Base-by-base conservation (phyloP, 2,113 vertebrate species). In the Cnemophilus loriae region DNA sequence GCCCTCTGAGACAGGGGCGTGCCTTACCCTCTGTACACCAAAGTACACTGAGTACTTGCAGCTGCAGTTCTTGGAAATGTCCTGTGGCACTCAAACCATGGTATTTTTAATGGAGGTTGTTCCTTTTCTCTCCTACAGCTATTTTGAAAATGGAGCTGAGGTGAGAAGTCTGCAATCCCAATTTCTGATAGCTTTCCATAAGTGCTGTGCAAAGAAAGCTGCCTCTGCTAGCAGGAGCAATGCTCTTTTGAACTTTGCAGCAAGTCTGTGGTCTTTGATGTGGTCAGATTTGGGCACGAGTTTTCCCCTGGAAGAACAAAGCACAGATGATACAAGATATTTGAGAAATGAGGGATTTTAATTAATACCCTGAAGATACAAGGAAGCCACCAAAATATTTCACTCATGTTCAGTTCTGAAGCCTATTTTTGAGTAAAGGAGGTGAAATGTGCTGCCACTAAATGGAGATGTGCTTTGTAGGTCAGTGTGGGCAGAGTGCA, bases 251-350 rank as follows among this genome's bases (percentile, higher is more conserved):
- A 93, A 95, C 83, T 93, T 70, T 70, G 84, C 74, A 53, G 61
- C 0, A 0, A 60, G 49, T 28, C 65, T 65, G 47, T 84, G 73
- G 56, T 56, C 86, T 95, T 78, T 89, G 79, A 89, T 97, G 80
- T 84, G 69, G 89, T 87, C 69, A 64, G 2, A 56, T 89, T 52
- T 56, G 68, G 42, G 69, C 85, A 75, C 0, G 1, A 87, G 69
- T 60, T 84, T 92, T 64, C 13, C 60, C 39, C 69, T 91, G 89
- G 76, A 95, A 90, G 83, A 93, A 59, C 46, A 81, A 95, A 90
- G 71, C 64, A n/a, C 30, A 63, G 73, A 86, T 63, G 59, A 80
- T 92, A 74, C 55, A 63, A 59, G 76, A 35, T 44, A 78, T 14
- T 86, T 77, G 83, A 63, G 68, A 90, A 95, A 84, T 44, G 18